Base-by-base conservation (phyloP, 2,797 vertebrate species). In the Anguilla obscura region DNA sequence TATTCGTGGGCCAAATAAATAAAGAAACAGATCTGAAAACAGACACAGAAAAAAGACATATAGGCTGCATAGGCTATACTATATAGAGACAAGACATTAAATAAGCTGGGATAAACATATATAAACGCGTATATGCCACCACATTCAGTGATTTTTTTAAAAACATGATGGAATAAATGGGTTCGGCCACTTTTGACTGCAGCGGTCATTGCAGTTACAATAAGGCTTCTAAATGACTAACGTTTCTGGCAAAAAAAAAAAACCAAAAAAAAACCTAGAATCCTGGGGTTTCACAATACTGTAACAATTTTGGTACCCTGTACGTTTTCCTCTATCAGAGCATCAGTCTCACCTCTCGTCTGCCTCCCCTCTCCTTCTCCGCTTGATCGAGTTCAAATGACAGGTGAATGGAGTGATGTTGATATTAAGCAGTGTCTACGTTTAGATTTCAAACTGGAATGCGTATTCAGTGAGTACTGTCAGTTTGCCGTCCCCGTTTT, bases 331-430 rank as follows among this genome's bases (percentile, higher is more conserved):
- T 86, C 86, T 91, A 93, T 91, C 94, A 93, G 94, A 95, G 95
- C 95, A 96, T 95, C 95, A 94, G 85, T 92, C 93, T 93, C 95
- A 93, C 95, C 93, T 93, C 93, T 91, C 92, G 93, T 92, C 93
- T 92, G 93, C 93, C 93, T 93, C 89, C 92, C 40, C 90, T 86
- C 90, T 90, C 83, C 90, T 58, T 80, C 86, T 87, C 88, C 87
- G 87, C 89, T 48, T 88, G 89, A 83, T 87, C 89, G 85, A 86
- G 87, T 86, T 79, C 84, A 71, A 86, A 90, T 88, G 91, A 58
- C 86, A 82, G 66, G 85, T 71, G 76, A 86, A 84, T 76, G 87
- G 69, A 48, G 56, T 50, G 88, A 45, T 82, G 24, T 48, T 76
- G 56, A 66, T 56, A 86, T 84, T 84, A 86, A 52, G 79, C 76